phyloP scores from a whole-genome alignment of 1,140 invertebrate species.

The Oscheius sp. region DNA sequence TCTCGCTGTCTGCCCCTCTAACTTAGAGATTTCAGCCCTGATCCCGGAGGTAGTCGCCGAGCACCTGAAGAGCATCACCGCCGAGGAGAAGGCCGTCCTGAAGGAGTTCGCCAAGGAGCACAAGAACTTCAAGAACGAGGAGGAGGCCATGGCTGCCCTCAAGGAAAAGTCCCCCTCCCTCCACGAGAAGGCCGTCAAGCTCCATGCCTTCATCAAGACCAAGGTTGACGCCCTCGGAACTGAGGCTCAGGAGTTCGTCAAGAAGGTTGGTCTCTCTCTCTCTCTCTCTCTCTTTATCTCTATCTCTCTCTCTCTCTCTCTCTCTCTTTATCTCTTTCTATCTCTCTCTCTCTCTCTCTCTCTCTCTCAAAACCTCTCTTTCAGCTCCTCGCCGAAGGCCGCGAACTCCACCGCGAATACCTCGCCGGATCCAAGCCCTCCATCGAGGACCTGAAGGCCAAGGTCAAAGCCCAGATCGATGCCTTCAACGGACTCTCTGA shows the following conservation, averaged over 20 bases:
- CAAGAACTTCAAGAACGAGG: constrained; percentile 42
- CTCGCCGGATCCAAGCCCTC: constrained; percentile 30
- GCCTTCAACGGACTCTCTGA: constrained; percentile 35
- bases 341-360: neutral
- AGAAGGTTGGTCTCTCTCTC: neutral
- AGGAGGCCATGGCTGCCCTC: constrained; percentile 29
- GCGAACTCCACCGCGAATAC: constrained; percentile 29
- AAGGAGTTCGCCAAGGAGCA: constrained; percentile 34
- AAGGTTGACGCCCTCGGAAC: constrained; percentile 36
- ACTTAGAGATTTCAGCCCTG: constrained; percentile 17
- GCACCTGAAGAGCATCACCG: constrained; percentile 39
- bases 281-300: neutral
- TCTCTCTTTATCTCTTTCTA: neutral
- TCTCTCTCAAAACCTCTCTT: neutral
- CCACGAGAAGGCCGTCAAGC: constrained; percentile 33
- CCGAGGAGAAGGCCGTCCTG: constrained; percentile 36
- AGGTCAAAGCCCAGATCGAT: constrained; percentile 24
- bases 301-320: constrained; percentile 4
- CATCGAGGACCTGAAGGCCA: constrained; percentile 17
- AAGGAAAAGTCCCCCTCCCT: constrained; percentile 39
- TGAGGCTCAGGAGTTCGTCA: constrained; percentile 40
- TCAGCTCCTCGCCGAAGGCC: constrained; percentile 22
- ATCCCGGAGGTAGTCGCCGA: constrained; percentile 37
- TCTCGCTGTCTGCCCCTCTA: no score
- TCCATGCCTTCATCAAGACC: constrained; percentile 32